phyloP scores from a whole-genome alignment of 2,113 vertebrate species.

The Suncus etruscus region DNA sequence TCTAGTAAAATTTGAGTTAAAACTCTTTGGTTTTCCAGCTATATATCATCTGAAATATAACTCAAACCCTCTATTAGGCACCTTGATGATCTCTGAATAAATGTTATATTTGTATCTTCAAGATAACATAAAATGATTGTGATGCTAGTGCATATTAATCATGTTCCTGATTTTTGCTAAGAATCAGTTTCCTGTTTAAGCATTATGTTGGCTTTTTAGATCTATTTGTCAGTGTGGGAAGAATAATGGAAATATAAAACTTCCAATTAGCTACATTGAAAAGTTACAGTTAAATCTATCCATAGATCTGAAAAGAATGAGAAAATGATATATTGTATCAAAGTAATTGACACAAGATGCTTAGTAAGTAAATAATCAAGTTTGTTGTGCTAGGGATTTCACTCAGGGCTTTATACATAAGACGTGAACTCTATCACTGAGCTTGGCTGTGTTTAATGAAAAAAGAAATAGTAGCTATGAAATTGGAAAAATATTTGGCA shows the following conservation, averaged over 20 bases:
- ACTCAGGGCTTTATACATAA: no score
- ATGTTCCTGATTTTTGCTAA: constrained; percentile 31
- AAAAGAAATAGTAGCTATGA: not conserved
- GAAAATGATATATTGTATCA: not conserved
- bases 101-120: not conserved
- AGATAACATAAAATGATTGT: not conserved
- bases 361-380: not conserved
- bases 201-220: not conserved
- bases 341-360: not conserved
- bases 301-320: not conserved
- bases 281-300: not conserved
- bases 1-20: not conserved
- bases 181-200: not conserved
- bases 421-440: not conserved
- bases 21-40: not conserved
- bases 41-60: not conserved
- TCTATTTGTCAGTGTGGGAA: constrained; percentile 21
- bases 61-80: not conserved
- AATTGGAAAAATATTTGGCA: constrained; percentile 23
- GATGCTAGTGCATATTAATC: not conserved
- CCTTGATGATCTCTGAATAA: not conserved
- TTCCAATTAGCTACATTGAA: not conserved
- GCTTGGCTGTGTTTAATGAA: no score
- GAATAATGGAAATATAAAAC: constrained; percentile 1
- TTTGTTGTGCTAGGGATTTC: no score